These are phyloP conservation scores for Felis chaus DNA, from an alignment of 2,113 vertebrate genomes.

Conservation along the genomic window DNA sequence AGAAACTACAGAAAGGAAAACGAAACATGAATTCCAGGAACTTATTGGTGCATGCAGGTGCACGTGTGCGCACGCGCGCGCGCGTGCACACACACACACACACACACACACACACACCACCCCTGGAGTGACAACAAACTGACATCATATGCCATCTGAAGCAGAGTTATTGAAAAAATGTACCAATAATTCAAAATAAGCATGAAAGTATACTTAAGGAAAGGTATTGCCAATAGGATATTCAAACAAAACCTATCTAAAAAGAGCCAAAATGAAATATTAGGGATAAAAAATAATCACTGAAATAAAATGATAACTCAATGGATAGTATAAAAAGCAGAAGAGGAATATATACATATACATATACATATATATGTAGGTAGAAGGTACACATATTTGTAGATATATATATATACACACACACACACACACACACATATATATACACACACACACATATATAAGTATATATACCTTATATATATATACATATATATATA, in stretches of 20 bases:
- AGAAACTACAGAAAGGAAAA: conserved; percentile 5
- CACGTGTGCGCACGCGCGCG: neutral
- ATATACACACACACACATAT: too few relatives aligned
- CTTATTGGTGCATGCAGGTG: neutral
- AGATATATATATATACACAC: too few relatives aligned
- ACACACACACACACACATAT: too few relatives aligned
- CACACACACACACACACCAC: neutral
- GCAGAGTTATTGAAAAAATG: neutral
- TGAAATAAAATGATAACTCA: conserved; percentile 17
- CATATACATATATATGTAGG: too few relatives aligned
- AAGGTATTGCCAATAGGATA: conserved; percentile 4
- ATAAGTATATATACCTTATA: too few relatives aligned
- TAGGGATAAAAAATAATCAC: neutral
- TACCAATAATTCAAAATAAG: neutral
- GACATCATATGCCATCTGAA: neutral
- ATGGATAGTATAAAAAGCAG: neutral
- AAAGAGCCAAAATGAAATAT: conserved; percentile 14
- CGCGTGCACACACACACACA: neutral
- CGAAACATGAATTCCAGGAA: neutral
- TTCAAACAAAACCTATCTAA: neutral
- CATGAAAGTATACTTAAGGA: neutral
- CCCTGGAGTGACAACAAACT: neutral
- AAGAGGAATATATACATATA: neutral
- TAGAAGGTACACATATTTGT: too few relatives aligned
- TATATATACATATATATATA: too few relatives aligned